These are phyloP conservation scores for Nasua narica DNA, from an alignment of 2,797 vertebrate genomes.

Conservation along the genomic window DNA sequence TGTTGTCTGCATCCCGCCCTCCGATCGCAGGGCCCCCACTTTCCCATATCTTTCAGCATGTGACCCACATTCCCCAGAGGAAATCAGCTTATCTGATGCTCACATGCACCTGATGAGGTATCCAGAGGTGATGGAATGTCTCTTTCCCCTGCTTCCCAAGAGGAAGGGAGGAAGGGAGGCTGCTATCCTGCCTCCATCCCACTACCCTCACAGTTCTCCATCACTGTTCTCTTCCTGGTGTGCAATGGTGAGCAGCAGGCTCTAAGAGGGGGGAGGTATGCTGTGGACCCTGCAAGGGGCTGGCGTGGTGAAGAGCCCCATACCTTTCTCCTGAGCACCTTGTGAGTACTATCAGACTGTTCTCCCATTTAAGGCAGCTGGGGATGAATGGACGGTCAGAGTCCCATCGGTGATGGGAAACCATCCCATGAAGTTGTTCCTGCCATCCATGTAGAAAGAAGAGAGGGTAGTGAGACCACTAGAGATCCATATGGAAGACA, in stretches of 20 bases:
- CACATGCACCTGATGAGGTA: background rate
- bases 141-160: background rate
- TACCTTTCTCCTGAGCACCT: background rate
- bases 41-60: background rate
- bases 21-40: background rate
- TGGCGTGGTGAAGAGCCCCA: background rate
- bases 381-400: background rate
- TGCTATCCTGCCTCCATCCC: background rate
- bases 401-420: background rate
- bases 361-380: background rate
- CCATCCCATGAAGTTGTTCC: background rate
- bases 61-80: background rate
- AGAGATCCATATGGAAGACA: background rate
- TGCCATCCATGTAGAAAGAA: background rate
- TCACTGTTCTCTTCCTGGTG: background rate
- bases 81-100: slow-evolving; percentile 16
- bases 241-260: background rate
- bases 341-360: background rate
- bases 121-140: background rate
- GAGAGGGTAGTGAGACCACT: background rate
- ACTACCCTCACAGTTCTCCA: background rate
- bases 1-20: background rate
- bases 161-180: background rate
- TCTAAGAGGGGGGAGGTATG: background rate
- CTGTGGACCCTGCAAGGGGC: background rate